Percentiles rank a stretch among this genome's conserved stretches.
Evolutionary conservation across 2,888 invertebrate genomes (phyloP).

Genomic region (Mythimna lalbum): DNA sequence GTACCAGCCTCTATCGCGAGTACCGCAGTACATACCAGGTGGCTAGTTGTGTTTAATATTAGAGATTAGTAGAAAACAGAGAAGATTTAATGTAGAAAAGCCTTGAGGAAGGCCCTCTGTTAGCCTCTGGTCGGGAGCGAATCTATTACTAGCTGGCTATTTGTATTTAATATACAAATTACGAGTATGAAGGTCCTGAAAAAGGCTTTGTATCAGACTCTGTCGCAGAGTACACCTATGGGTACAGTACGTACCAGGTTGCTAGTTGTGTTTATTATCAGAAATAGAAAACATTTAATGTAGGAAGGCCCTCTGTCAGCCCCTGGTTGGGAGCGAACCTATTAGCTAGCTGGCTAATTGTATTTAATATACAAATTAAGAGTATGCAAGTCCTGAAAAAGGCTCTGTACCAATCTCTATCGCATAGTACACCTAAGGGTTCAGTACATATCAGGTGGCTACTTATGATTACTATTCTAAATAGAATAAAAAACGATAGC

Average conservation of each 20-base stretch:
- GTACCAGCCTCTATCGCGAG: slow-evolving; percentile 40
- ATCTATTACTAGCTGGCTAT: slow-evolving; percentile 74
- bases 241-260: too few species aligned
- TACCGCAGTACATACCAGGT: slow-evolving; percentile 77
- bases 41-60: slow-evolving; percentile 28
- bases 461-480: slow-evolving; percentile 10
- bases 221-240: too few species aligned
- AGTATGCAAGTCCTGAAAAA: too few species aligned
- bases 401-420: slow-evolving; percentile 10
- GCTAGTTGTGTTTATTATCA: too few species aligned
- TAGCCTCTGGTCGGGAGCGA: too few species aligned
- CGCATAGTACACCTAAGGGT: slow-evolving; percentile 72
- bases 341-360: slow-evolving; percentile 39
- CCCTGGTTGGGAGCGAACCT: slow-evolving; percentile 66
- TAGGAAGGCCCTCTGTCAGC: slow-evolving; percentile 20
- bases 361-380: background rate
- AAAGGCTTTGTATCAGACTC: too few species aligned
- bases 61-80: too few species aligned
- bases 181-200: too few species aligned
- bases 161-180: slow-evolving; percentile 3
- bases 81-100: too few species aligned
- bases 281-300: background rate
- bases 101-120: too few species aligned
- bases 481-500: too few species aligned
- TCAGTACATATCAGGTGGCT: slow-evolving; percentile 76